phyloP scores from a whole-genome alignment of 2,888 invertebrate genomes.

The Zootermopsis nevadensis region DNA sequence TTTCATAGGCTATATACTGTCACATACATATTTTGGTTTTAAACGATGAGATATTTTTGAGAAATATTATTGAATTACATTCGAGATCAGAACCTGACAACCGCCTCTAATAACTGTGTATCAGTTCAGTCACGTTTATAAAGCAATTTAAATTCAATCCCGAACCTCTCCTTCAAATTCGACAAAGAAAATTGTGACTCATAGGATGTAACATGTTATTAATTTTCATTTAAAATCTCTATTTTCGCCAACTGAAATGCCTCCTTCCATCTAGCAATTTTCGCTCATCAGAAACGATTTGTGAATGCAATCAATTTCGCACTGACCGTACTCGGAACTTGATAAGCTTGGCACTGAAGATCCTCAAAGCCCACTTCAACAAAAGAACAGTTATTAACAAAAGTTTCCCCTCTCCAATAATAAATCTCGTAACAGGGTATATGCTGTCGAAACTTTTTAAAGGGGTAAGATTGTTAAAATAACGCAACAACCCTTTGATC shows the following conservation, averaged over 20 bases:
- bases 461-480: constrained; percentile 35
- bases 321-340: not conserved
- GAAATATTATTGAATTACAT: no score
- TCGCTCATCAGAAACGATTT: not conserved
- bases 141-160: no score
- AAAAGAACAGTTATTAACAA: constrained; percentile 18
- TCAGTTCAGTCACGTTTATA: no score
- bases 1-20: no score
- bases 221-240: not conserved
- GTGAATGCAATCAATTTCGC: not conserved
- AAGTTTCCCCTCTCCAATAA: constrained; percentile 4
- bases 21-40: no score
- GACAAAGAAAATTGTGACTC: not conserved
- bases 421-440: not conserved
- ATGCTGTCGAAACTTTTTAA: not conserved
- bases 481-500: constrained; percentile 39
- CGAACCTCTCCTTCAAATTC: no score
- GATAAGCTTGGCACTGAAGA: not conserved
- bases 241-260: no score
- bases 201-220: not conserved
- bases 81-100: no score
- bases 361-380: not conserved
- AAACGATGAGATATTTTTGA: no score
- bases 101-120: no score
- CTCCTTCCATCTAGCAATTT: no score